Conservation (phyloP, 2,797 vertebrate genomes). For the Tiaroga cobitis region DNA sequence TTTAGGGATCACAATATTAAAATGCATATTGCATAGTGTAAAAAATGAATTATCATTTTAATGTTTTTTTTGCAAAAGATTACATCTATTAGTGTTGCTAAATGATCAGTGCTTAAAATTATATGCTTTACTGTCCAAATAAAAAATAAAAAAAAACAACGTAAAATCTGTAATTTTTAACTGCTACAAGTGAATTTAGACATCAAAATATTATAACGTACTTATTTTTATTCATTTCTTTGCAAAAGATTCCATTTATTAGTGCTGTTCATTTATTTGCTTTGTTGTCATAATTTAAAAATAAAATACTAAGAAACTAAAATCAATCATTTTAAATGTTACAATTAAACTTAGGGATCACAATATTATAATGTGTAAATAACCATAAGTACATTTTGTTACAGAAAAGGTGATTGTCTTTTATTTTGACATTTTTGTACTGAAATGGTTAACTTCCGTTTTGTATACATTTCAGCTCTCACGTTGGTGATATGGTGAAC, state of each 20-base stretch:
- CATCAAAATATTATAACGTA: background rate
- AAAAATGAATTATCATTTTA: background rate
- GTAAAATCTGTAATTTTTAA: background rate
- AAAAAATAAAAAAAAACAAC: background rate
- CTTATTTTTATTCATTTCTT: background rate
- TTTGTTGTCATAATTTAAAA: no score
- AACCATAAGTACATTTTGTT: no score
- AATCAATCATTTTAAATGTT: background rate
- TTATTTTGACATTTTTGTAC: no score
- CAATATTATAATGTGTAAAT: background rate
- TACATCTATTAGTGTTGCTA: background rate
- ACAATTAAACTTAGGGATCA: background rate
- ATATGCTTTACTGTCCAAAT: background rate
- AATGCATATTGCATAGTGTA: background rate
- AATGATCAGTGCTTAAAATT: background rate
- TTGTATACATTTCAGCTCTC: no score
- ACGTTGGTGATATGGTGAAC: no score
- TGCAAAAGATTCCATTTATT: background rate
- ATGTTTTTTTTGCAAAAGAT: background rate
- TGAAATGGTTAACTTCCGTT: no score
- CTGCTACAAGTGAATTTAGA: background rate
- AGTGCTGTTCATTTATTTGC: no score
- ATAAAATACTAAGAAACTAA: background rate
- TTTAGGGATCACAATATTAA: background rate
- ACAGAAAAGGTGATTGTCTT: no score